These are phyloP conservation scores for Cotesia typhae DNA, from an alignment of 1,140 invertebrate genomes.

Conservation along the genomic window DNA sequence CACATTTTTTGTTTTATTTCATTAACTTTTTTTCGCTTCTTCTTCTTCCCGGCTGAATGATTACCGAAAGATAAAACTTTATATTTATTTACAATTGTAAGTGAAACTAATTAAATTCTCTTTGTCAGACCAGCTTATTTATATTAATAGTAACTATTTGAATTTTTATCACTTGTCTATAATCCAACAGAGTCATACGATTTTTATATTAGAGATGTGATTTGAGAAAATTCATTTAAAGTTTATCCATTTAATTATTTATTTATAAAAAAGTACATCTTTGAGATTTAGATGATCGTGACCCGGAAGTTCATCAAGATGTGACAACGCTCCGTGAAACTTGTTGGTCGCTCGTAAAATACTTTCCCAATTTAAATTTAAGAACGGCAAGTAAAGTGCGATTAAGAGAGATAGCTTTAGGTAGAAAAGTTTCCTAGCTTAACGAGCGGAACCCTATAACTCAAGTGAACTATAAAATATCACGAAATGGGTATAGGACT, in stretches of 20 bases:
- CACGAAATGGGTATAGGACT: conserved; percentile 49
- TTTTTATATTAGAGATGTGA: too few species aligned
- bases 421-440: conserved; percentile 43
- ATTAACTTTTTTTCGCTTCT: background rate
- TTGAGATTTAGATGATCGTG: conserved; percentile 60
- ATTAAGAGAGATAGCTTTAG: conserved; percentile 20
- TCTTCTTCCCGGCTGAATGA: background rate
- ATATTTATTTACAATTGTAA: too few species aligned
- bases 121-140: too few species aligned
- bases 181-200: too few species aligned
- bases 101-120: too few species aligned
- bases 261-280: background rate
- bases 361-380: conserved; percentile 68
- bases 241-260: too few species aligned
- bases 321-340: conserved; percentile 66
- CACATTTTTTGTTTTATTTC: conserved; percentile 14
- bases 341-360: conserved; percentile 63
- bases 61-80: conserved; percentile 2
- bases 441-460: conserved; percentile 64
- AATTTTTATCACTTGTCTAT: too few species aligned
- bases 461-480: conserved; percentile 59
- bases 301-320: conserved; percentile 66
- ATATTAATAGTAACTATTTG: too few species aligned
- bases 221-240: too few species aligned
- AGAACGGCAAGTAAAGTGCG: conserved; percentile 36